Evolutionary conservation across 1,140 invertebrate genomes (phyloP).

Genomic region (silkworm (Bombyx mori)): DNA sequence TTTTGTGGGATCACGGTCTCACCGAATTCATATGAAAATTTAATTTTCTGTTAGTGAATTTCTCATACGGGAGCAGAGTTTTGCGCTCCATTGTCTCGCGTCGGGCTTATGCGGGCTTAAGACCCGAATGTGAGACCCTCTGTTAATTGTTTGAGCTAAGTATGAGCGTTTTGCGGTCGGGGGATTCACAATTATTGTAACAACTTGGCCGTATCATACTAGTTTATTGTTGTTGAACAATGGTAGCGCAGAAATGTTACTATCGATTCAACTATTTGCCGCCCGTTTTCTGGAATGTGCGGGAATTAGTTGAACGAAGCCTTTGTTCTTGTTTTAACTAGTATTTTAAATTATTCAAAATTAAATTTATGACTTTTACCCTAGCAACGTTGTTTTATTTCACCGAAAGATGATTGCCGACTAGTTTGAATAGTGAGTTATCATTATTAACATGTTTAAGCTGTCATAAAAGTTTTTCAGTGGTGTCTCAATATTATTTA

Average conservation of each 20-base stretch:
- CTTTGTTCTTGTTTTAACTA: background rate
- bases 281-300: slow-evolving; percentile 8
- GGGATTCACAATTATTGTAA: slow-evolving; percentile 59
- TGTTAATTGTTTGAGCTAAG: slow-evolving; percentile 65
- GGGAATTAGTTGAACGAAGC: background rate
- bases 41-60: slow-evolving; percentile 60
- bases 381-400: too few relatives aligned
- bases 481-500: too few relatives aligned
- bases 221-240: slow-evolving; percentile 48
- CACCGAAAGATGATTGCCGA: too few relatives aligned
- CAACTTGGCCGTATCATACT: slow-evolving; percentile 44
- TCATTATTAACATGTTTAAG: too few relatives aligned
- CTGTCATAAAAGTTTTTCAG: too few relatives aligned
- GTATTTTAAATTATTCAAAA: background rate
- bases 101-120: slow-evolving; percentile 59
- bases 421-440: too few relatives aligned
- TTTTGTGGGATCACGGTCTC: slow-evolving; percentile 52
- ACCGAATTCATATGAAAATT: slow-evolving; percentile 62
- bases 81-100: slow-evolving; percentile 51
- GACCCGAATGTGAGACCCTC: slow-evolving; percentile 48
- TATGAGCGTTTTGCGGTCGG: slow-evolving; percentile 51
- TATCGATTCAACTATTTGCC: slow-evolving; percentile 36
- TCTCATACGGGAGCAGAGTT: slow-evolving; percentile 48
- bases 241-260: slow-evolving; percentile 26
- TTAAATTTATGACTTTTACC: too few relatives aligned